phyloP scores from a whole-genome alignment of 2,113 vertebrate genomes.

The Phasianus colchicus region DNA sequence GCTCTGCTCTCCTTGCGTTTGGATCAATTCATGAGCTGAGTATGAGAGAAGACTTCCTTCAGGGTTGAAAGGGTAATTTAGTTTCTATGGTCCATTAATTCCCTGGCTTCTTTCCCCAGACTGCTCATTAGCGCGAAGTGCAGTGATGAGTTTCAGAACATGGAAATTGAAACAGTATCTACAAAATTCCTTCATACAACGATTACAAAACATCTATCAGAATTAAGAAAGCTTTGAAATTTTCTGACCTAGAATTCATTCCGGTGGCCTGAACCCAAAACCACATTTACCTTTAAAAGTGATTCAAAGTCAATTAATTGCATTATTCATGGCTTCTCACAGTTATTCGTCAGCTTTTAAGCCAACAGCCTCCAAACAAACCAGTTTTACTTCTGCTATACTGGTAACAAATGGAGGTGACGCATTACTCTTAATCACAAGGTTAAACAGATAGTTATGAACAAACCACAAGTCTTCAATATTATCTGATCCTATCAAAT shows the following conservation, averaged over 20 bases:
- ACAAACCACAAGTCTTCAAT: not conserved
- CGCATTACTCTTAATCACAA: conserved; percentile 43
- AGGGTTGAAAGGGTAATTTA: conserved; percentile 67
- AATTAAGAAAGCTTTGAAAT: conserved; percentile 15
- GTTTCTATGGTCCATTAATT: conserved; percentile 67
- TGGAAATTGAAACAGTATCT: conserved; percentile 42
- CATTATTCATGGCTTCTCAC: not conserved
- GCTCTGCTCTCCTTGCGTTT: conserved; percentile 23
- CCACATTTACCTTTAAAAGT: not conserved
- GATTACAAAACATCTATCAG: not conserved
- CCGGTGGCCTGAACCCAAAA: not conserved
- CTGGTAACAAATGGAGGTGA: conserved; percentile 61
- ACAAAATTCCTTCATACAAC: conserved; percentile 35
- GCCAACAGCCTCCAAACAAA: conserved; percentile 36
- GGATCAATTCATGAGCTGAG: conserved; percentile 28
- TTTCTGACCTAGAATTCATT: conserved; percentile 2
- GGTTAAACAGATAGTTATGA: conserved; percentile 53
- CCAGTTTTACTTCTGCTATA: conserved; percentile 27
- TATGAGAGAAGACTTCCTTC: conserved; percentile 31
- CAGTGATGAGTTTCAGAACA: conserved; percentile 30
- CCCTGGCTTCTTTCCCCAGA: conserved; percentile 51
- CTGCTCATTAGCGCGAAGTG: conserved; percentile 56
- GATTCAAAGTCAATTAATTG: not conserved
- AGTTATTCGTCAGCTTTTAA: not conserved
- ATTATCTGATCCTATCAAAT: conserved; percentile 45